Base-by-base conservation (phyloP, 2,113 vertebrate species). In the Gymnogyps californianus region DNA sequence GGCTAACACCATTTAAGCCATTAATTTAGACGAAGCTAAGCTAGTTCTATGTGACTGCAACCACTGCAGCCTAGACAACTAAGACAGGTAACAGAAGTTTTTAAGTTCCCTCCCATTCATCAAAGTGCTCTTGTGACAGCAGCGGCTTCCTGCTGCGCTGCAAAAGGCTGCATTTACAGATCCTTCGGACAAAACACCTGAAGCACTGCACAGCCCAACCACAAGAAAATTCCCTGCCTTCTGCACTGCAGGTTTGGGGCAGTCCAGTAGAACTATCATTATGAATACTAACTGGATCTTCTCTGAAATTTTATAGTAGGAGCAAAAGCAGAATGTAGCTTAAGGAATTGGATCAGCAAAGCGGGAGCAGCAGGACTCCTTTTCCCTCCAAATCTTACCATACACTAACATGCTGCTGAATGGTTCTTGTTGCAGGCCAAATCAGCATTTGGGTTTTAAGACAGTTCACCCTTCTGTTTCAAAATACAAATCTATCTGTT, bases 101-200 rank as follows among this genome's bases (percentile, higher is more conserved):
- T 36, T 10, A 11, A 66, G 5, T 25, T 74, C 11, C 54, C 10
- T 80, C 42, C 28, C 14, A 12, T 9, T 44, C 71, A 44, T 19
- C 32, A 4, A 7, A 55, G 25, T 2, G 11, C 29, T 58, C 19
- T 13, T 15, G 29, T 11, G 54, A 36, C 65, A 90, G 70, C 25
- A 64, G 36, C 4, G 1, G 4, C 47, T 46, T 87, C 52, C 40
- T 52, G 67, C 82, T 31, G 36, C 0, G 4, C 59, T 62, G 36
- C 31, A 61, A 36, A 79, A 71, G 31, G 34, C 34, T 52, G 31
- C 10, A 17, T 3, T 40, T 7, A 6, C 28, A 66, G 42, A 46
- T 46, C 38, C 38, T 49, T 40, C 3, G 1, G 40, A 26, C 2
- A 1, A n/a, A 76, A 36, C 55, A 66, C 20, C 32, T 9, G 0